These are phyloP conservation scores for Tokudaia muenninki DNA, from an alignment of 2,797 vertebrate genomes.

Conservation along the genomic window DNA sequence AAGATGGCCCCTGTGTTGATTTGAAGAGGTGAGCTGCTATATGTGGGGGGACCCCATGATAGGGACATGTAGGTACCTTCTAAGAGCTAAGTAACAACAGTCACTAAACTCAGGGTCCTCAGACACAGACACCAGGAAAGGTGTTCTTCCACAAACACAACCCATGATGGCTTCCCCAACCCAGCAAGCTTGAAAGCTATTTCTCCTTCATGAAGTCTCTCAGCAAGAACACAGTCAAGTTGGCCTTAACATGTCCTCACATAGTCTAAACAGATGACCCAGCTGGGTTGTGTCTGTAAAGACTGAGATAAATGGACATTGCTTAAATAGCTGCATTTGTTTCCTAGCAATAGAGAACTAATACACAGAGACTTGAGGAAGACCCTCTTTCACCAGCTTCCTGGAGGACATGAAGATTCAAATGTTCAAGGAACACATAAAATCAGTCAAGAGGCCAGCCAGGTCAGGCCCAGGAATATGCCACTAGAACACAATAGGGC, in stretches of 20 bases:
- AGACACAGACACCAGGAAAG: background rate
- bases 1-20: background rate
- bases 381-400: background rate
- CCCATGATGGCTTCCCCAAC: no score
- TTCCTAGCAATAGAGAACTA: background rate
- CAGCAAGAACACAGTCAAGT: background rate
- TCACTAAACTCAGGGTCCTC: background rate
- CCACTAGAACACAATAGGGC: background rate
- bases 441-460: background rate
- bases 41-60: background rate
- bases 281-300: fast-evolving
- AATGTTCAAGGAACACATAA: no score
- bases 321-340: background rate
- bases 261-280: background rate
- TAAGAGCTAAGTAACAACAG: background rate
- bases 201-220: background rate
- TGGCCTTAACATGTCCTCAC: background rate
- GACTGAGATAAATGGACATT: background rate
- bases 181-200: background rate
- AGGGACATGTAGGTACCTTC: background rate
- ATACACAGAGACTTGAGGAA: background rate
- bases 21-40: background rate
- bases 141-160: background rate
- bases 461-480: no score
- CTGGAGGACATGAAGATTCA: background rate